phyloP scores from a whole-genome alignment of 2,888 invertebrate genomes.

The Neoascia interrupta region DNA sequence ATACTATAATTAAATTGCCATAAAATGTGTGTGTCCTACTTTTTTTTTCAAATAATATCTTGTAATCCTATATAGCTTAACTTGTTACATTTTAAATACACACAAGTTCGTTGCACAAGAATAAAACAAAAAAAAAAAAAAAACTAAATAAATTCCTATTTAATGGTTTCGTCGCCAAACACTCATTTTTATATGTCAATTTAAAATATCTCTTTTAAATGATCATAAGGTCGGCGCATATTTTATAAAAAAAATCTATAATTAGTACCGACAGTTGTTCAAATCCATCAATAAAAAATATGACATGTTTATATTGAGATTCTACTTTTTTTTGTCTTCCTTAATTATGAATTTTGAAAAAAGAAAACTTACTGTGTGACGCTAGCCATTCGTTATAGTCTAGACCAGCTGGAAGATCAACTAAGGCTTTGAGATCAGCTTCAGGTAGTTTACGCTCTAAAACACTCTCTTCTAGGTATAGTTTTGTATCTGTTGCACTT shows the following conservation, averaged over 20 bases:
- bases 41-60: no score
- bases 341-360: background rate
- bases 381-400: constrained; percentile 99
- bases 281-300: constrained; percentile 1
- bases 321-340: no score
- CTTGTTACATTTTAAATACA: no score
- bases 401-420: constrained; percentile 95
- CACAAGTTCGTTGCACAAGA: no score
- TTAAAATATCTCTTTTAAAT: constrained; percentile 12
- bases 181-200: constrained; percentile 10
- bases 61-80: no score
- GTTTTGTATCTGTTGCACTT: constrained; percentile 91
- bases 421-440: constrained; percentile 95
- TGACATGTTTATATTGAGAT: background rate
- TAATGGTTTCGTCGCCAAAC: constrained; percentile 6
- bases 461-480: constrained; percentile 96
- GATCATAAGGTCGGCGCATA: constrained; percentile 9
- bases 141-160: constrained; percentile 3
- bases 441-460: constrained; percentile 96
- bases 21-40: no score
- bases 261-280: constrained; percentile 10
- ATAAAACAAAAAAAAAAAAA: no score
- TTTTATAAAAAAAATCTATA: no score
- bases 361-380: constrained; percentile 91
- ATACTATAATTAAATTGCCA: no score